Percentiles rank a stretch among this genome's conserved stretches.
These are phyloP conservation scores for Drosophila paramelanica DNA, from an alignment of 2,888 invertebrate genomes.

Conservation along the genomic window DNA sequence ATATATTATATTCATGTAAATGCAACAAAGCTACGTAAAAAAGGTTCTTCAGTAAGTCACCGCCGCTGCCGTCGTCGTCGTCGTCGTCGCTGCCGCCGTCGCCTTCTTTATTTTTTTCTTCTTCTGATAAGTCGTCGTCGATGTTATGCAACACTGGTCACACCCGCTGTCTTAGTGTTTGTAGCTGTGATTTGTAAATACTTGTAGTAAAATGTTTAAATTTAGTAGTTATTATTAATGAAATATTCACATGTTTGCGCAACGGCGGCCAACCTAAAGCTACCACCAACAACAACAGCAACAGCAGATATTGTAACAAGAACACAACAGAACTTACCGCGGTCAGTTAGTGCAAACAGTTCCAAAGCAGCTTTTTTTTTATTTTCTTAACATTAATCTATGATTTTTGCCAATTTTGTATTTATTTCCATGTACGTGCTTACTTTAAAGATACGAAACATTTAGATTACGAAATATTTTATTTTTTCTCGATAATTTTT, in stretches of 20 bases:
- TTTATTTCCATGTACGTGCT: conserved; percentile 66
- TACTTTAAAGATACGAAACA: conserved; percentile 35
- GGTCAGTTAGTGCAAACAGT: conserved; percentile 35
- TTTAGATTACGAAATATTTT: conserved; percentile 23
- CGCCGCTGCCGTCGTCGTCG: conserved; percentile 23
- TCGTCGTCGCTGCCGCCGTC: conserved; percentile 14
- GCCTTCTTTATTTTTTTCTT: conserved; percentile 7
- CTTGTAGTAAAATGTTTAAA: conserved; percentile 76
- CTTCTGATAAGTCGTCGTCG: conserved; percentile 20
- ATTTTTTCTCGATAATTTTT: conserved; percentile 33
- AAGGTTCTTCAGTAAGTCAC: conserved; percentile 22
- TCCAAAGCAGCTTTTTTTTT: conserved; percentile 58
- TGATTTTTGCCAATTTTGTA: conserved; percentile 71
- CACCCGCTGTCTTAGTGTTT: conserved; percentile 63
- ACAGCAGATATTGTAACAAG: neutral
- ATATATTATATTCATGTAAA: conserved; percentile 7
- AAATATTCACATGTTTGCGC: conserved; percentile 51
- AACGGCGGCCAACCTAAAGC: conserved; percentile 35
- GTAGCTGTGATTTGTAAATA: conserved; percentile 78
- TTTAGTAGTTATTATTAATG: conserved; percentile 73
- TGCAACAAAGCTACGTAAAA: conserved; percentile 15
- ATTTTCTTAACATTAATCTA: conserved; percentile 41
- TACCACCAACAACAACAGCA: conserved; percentile 11
- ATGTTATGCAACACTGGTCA: conserved; percentile 63
- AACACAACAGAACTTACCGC: conserved; percentile 4